phyloP scores from a whole-genome alignment of 1,140 invertebrate genomes.

The Centruroides vittatus region DNA sequence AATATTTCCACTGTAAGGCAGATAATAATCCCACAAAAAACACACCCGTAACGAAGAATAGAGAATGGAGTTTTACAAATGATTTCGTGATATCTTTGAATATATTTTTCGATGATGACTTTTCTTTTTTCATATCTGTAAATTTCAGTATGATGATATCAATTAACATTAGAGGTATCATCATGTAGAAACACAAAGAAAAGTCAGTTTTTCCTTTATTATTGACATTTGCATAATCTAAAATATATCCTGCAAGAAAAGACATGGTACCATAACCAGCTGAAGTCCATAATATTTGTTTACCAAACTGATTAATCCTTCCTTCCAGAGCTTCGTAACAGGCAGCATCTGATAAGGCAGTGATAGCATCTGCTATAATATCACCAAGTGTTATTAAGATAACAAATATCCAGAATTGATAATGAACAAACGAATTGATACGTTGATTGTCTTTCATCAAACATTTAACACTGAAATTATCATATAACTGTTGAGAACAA shows the following conservation, averaged over 20 bases:
- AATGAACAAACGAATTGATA: no score
- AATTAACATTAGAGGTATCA: no score
- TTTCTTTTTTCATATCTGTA: no score
- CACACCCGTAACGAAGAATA: constrained; percentile 42
- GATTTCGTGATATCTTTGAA: constrained; percentile 2
- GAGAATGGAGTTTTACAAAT: not conserved
- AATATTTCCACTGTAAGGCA: constrained; percentile 69
- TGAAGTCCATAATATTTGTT: constrained; percentile 6
- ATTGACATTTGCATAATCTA: no score
- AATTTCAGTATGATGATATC: no score
- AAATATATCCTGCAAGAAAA: no score
- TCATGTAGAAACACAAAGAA: no score
- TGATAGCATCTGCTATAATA: not conserved
- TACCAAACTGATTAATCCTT: not conserved
- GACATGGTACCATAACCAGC: constrained; percentile 4
- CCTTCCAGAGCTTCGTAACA: constrained; percentile 5
- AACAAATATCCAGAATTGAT: constrained; percentile 5
- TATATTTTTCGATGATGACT: not conserved
- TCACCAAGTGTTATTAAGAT: not conserved
- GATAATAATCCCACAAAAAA: constrained; percentile 67
- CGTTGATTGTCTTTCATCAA: no score
- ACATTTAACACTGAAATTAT: no score
- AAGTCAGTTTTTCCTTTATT: no score
- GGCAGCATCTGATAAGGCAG: constrained; percentile 1
- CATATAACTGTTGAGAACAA: no score